Percentiles rank a stretch among this genome's conserved stretches.
These are phyloP conservation scores for Electrona antarctica DNA, from an alignment of 2,113 vertebrate genomes.

Conservation along the genomic window DNA sequence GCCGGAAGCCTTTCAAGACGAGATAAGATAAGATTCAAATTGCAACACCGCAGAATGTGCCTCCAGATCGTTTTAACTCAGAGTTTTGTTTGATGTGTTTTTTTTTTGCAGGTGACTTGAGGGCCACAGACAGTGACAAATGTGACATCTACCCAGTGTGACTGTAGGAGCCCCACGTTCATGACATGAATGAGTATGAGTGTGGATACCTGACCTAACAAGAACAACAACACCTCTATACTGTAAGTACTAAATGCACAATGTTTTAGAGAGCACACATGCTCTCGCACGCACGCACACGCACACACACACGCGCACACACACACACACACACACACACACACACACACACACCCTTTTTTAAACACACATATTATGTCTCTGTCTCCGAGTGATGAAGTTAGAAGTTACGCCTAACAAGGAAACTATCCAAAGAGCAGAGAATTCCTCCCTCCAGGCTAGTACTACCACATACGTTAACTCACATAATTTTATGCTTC, in stretches of 20 bases:
- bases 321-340: background rate
- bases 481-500: too few species aligned
- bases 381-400: too few species aligned
- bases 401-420: too few species aligned
- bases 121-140: conserved; percentile 26
- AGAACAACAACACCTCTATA: conserved; percentile 21
- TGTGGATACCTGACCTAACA: conserved; percentile 60
- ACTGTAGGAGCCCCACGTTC: conserved; percentile 18
- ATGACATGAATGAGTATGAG: conserved; percentile 49
- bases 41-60: too few species aligned
- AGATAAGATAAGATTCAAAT: background rate
- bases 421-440: too few species aligned
- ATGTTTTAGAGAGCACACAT: too few species aligned
- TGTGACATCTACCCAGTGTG: conserved; percentile 29
- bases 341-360: too few species aligned
- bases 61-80: background rate
- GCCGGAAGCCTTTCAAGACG: background rate
- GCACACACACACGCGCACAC: background rate
- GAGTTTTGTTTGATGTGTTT: background rate
- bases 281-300: background rate
- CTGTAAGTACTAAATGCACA: conserved; percentile 58
- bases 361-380: too few species aligned
- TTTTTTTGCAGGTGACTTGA: conserved; percentile 31
- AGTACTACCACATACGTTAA: too few species aligned
- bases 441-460: too few species aligned